Evolutionary conservation across 2,113 vertebrate species (phyloP), one percentile per base, ranked within the genome.

Genomic region (Lucifuga dentata): DNA sequence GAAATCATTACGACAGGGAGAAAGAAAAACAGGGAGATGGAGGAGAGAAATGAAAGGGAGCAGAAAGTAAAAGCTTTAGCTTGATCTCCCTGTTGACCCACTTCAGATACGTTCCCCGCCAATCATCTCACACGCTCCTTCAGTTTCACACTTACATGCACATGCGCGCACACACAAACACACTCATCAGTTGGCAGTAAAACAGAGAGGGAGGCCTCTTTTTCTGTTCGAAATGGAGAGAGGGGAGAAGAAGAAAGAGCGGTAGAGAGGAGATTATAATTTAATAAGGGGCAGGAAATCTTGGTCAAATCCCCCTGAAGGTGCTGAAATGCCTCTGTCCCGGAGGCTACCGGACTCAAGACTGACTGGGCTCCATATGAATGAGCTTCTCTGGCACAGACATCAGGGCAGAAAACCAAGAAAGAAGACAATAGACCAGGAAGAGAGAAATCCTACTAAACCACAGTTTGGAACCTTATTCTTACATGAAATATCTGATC

Each of bases 201-300:
- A 85, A 83, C 75, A 85, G 57, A 83, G 44, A 76, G 45, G 55
- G 76, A 82, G 71, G 70, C 67, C 74, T 63, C 55, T 52, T 77
- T 82, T 85, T 80, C 58, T 67, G 63, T 74, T 39, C 45, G 19
- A 87, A 80, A 81, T 63, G 68, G 65, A 81, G 73, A 72, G 65
- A 72, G 76, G 52, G 41, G 20, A 45, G 68, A 51, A 49, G 7
- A 64, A 71, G 56, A 82, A 83, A 45, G 55, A 64, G 72, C 84
- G 65, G 78, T 74, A 79, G 73, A 90, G 71, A 75, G 62, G 80
- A 91, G 91, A 92, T 93, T 93, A 93, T 86, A 85, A 88, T 93
- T 92, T 92, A 90, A 93, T 93, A 92, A 90, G 89, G 79, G 68
- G 73, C 88, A 90, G 91, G 92, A 92, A 92, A 93, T 91, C 90